These are phyloP conservation scores for Synanthedon vespiformis DNA, from an alignment of 2,888 invertebrate species.

Conservation along the genomic window DNA sequence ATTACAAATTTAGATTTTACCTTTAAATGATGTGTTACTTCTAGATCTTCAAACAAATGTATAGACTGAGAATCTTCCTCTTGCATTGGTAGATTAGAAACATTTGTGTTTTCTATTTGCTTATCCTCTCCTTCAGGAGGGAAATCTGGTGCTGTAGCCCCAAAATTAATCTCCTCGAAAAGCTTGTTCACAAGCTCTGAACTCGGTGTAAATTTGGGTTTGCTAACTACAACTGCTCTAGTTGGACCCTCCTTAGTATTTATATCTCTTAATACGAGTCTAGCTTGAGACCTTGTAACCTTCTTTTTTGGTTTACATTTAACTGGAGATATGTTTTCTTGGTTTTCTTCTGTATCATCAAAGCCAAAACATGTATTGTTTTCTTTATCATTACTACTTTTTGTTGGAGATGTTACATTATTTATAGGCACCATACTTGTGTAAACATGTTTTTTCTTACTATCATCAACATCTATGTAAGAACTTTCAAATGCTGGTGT, in stretches of 20 bases:
- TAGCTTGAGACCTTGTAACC: conserved; percentile 26
- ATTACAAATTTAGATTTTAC: conserved; percentile 16
- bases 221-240: conserved; percentile 29
- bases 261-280: conserved; percentile 39
- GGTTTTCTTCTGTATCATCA: conserved; percentile 50
- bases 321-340: conserved; percentile 49
- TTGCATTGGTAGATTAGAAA: background rate
- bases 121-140: conserved; percentile 16
- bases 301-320: conserved; percentile 24
- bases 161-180: conserved; percentile 36
- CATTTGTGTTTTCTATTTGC: conserved; percentile 9
- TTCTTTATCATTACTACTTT: conserved; percentile 16
- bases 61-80: conserved; percentile 34
- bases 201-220: conserved; percentile 26
- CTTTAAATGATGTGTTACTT: conserved; percentile 51
- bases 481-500: conserved; percentile 62
- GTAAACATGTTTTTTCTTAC: conserved; percentile 56
- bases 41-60: conserved; percentile 61
- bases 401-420: conserved; percentile 26
- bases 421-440: conserved; percentile 38
- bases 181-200: conserved; percentile 33
- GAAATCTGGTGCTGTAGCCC: conserved; percentile 34
- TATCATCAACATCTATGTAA: conserved; percentile 41
- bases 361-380: conserved; percentile 54
- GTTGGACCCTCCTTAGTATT: conserved; percentile 34